Base-by-base conservation (phyloP, 30 jellyfish, hydroid and myxozoan genomes). In the Catostylus mosaicus region DNA sequence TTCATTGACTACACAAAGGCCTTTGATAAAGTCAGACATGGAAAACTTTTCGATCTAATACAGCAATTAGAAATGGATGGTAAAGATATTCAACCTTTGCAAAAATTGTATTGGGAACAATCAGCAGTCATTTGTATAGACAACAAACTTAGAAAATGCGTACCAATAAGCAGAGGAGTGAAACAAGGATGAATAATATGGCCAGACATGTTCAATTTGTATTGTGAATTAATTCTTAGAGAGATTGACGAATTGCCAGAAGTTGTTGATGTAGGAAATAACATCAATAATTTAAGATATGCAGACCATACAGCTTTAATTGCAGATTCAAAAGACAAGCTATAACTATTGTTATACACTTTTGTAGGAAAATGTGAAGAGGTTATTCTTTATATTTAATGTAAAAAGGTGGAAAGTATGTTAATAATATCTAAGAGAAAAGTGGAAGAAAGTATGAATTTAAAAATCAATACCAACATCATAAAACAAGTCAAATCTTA, bases 1-100 rank as follows among this genome's bases (percentile, higher is more conserved):
- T 67, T 34, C 63, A 16, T 34, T 35, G 80, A 38, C 30, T 52
- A 52, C 19, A n/a, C 67, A 22, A 52, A 52, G 56, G 67, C 67
- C 7, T 52, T 52, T 22, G 67, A 52, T 24, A 52, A 52, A 52
- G 67, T 14, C 8, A 22, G 19, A 52, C 67, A 52, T n/a, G 22
- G 9, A 8, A 22, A 52, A n/a, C 22, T 52, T 14, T 4, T 52
- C 19, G 30, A 52, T 6, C 3, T 14, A 8, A 6, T 52, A 22
- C 8, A 14, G 29, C 8, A 52, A 16, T 8, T 11, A 6, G 22
- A n/a, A 4, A 16, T 52, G 9, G 29, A 52, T 22, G 67, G 67
- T 11, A 52, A n/a, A 52, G 67, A 52, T 52, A 8, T 52, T 8
- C 22, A 52, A 4, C 5, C 19, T 6, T 4, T 52, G 3, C 22